Conservation (phyloP, 2,888 invertebrate genomes). For the Temnothorax ravouxi region DNA sequence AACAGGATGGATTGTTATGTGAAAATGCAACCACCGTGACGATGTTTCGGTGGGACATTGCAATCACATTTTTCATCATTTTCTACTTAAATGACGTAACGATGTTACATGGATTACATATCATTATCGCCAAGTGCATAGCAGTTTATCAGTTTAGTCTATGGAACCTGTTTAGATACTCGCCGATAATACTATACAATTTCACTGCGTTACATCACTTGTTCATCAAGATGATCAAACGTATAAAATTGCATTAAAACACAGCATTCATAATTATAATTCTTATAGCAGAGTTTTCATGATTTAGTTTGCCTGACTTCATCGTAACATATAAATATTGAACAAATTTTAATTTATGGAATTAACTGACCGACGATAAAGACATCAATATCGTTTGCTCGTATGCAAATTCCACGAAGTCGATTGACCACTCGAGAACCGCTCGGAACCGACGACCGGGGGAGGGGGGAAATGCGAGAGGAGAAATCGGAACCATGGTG, state of each 20-base stretch:
- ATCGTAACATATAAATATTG: not conserved
- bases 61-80: constrained; percentile 48
- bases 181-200: constrained; percentile 31
- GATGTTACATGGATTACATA: constrained; percentile 38
- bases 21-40: not conserved
- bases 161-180: constrained; percentile 20
- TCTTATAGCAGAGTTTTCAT: not conserved
- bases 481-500: constrained; percentile 78
- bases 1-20: not conserved
- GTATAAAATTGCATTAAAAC: not conserved
- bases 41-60: constrained; percentile 2
- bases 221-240: not conserved
- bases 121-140: constrained; percentile 33
- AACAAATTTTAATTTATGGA: constrained; percentile 6
- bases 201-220: constrained; percentile 14
- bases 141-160: constrained; percentile 38
- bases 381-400: not conserved
- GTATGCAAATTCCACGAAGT: constrained; percentile 33
- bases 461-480: not conserved
- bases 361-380: not conserved
- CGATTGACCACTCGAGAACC: constrained; percentile 30
- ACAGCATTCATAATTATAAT: not conserved
- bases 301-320: not conserved
- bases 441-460: not conserved
- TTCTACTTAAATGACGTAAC: constrained; percentile 25